Evolutionary conservation across 2,888 invertebrate species (phyloP).

Genomic region (Tiliacea citrago): DNA sequence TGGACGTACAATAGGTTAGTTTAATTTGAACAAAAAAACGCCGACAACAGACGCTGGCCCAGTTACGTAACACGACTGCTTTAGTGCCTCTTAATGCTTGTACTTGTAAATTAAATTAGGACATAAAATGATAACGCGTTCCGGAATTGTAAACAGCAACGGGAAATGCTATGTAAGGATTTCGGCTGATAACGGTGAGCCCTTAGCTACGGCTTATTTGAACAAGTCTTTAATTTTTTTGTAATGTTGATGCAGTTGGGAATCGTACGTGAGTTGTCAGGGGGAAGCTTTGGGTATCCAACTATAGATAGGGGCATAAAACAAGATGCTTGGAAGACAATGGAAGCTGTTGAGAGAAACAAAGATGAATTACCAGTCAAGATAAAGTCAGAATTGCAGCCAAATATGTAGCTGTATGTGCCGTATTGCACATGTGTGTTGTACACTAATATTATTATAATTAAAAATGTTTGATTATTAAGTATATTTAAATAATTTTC

Average conservation of each 20-base stretch:
- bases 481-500: no score
- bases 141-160: conserved; percentile 59
- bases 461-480: no score
- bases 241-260: not conserved
- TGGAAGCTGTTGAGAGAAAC: not conserved
- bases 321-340: not conserved
- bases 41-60: conserved; percentile 72
- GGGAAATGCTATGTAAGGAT: conserved; percentile 36
- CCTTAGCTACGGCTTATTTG: not conserved
- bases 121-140: conserved; percentile 65
- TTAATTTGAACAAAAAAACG: conserved; percentile 69
- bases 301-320: not conserved
- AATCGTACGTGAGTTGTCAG: not conserved
- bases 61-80: conserved; percentile 74
- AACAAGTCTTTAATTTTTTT: not conserved
- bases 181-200: conserved; percentile 43
- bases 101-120: conserved; percentile 69
- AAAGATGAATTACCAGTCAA: not conserved
- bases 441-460: no score
- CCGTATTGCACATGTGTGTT: not conserved
- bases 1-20: conserved; percentile 82
- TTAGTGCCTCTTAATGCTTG: conserved; percentile 56
- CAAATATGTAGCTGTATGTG: not conserved
- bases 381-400: not conserved
- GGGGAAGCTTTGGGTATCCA: not conserved